These are phyloP conservation scores for Erythrocercus mccallii DNA, from an alignment of 2,113 vertebrate genomes.

Conservation along the genomic window DNA sequence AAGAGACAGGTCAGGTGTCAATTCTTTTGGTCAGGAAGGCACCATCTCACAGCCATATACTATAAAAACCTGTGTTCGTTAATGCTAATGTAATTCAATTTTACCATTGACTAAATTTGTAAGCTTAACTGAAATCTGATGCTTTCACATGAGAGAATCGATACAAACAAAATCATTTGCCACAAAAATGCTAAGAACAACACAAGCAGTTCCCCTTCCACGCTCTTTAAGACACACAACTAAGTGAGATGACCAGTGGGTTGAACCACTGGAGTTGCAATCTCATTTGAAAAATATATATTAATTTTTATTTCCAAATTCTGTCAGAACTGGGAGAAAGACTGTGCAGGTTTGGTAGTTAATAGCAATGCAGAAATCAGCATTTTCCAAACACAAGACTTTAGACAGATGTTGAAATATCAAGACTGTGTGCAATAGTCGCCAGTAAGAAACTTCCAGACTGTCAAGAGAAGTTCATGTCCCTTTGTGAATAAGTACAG, in stretches of 20 bases:
- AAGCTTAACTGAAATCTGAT: background rate
- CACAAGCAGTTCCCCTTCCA: background rate
- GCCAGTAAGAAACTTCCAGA: background rate
- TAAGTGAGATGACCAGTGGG: background rate
- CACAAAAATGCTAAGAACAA: background rate
- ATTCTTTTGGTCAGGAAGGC: background rate
- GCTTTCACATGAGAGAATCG: background rate
- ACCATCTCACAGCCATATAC: background rate
- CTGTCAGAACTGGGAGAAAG: background rate
- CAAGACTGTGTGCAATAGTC: background rate
- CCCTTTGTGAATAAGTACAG: background rate
- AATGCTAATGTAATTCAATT: background rate
- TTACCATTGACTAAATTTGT: background rate
- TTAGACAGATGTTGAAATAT: background rate
- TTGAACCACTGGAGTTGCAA: background rate
- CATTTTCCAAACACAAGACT: background rate
- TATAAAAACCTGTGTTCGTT: background rate
- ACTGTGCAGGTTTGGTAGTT: background rate
- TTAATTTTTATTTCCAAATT: background rate
- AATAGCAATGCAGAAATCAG: background rate
- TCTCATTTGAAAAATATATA: background rate
- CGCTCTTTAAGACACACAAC: background rate
- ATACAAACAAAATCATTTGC: background rate
- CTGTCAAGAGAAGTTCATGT: background rate
- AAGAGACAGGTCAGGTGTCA: background rate